Base-by-base conservation (phyloP, 2,888 invertebrate species). In the Alloplasta piceator region DNA sequence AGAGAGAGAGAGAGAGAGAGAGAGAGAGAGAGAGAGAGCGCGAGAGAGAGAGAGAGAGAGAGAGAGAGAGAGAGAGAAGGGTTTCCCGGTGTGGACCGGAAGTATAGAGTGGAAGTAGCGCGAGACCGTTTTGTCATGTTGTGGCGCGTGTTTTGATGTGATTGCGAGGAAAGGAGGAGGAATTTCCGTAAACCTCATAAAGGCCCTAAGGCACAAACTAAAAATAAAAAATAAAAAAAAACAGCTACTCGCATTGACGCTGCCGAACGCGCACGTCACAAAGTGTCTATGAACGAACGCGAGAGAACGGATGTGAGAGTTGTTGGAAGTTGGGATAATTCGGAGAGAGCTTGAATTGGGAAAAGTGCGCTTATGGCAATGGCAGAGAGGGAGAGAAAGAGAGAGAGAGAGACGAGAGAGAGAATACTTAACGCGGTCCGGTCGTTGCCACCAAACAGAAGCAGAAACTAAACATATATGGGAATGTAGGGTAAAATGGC, bases 391-490 rank as follows among this genome's bases (percentile, higher is more conserved):
- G 77, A 77, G 3, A 26, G 26, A 26, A 3, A 26, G 26, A 26
- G 26, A 26, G 26, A 26, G 26, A 26, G 26, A 26, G 26, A 26
- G n/a, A n/a, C n/a, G n/a, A n/a, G 26, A 26, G 26, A 26, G 26
- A 26, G 26, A 26, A 26, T 26, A 26, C 26, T 26, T 3, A 2
- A 60, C 78, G 64, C 55, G 63, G 66, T 39, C 60, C 78, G 81
- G 81, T 82, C 81, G 78, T 82, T 82, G 81, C 74, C 78, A 78
- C 67, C 78, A 71, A 73, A 41, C 78, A 72, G 71, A 71, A 67
- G 67, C 81, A 66, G 74, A 63, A 67, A 55, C 64, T 74, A 70
- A 67, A 71, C 64, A 72, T 60, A 71, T 60, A 50, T n/a, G 26
- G 26, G 26, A 26, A 26, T 26, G 26, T 26, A 3, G 26, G 26